Percentiles rank a stretch among this genome's conserved stretches.
phyloP scores from a whole-genome alignment of 1,140 invertebrate species.

The Orussus abietinus region DNA sequence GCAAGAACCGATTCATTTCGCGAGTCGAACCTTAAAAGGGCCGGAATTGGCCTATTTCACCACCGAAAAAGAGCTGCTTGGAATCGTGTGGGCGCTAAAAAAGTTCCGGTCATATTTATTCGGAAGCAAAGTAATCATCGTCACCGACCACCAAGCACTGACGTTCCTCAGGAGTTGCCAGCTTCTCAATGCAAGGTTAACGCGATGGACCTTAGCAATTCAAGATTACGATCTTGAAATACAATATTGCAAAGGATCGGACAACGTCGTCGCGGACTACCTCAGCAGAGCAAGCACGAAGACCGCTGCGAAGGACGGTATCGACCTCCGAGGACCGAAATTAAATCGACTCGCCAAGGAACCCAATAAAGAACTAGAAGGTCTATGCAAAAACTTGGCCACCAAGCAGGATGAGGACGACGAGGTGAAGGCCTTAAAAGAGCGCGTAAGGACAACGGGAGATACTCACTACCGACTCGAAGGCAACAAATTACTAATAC shows the following conservation, averaged over 20 bases:
- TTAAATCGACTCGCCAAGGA: neutral
- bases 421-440: no score
- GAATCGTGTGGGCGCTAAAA: slow-evolving; percentile 42
- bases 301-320: neutral
- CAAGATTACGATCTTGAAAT: slow-evolving; percentile 44
- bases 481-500: no score
- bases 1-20: slow-evolving; percentile 35
- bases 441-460: no score
- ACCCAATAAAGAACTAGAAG: neutral
- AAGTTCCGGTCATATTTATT: slow-evolving; percentile 38
- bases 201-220: slow-evolving; percentile 42
- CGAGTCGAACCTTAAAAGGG: slow-evolving; percentile 34
- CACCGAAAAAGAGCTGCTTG: slow-evolving; percentile 46
- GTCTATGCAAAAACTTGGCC: neutral
- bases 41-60: slow-evolving; percentile 43
- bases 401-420: no score
- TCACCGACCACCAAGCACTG: slow-evolving; percentile 50
- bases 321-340: no score
- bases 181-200: slow-evolving; percentile 39
- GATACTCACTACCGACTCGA: no score
- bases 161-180: slow-evolving; percentile 41
- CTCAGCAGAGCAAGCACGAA: neutral
- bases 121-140: slow-evolving; percentile 36
- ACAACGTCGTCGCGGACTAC: slow-evolving; percentile 7
- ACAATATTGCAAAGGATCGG: slow-evolving; percentile 23